These are phyloP conservation scores for Mesoligia furuncula DNA, from an alignment of 2,888 invertebrate species.

Conservation along the genomic window DNA sequence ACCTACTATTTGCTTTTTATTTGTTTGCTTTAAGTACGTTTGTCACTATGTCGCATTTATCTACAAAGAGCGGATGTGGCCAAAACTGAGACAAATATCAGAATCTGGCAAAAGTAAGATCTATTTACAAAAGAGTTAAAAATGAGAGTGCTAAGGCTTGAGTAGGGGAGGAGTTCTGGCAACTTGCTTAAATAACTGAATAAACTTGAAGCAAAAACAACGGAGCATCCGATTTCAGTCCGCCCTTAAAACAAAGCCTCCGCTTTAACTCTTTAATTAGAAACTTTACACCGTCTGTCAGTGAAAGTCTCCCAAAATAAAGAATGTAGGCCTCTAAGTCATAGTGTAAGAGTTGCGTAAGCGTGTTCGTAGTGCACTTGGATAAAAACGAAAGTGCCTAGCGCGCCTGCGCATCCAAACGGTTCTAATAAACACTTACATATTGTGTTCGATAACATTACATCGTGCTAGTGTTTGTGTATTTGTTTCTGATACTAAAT, in stretches of 20 bases:
- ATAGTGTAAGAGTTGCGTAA: conserved; percentile 59
- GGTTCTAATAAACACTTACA: conserved; percentile 56
- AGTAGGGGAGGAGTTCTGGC: conserved; percentile 9
- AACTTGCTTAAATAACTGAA: conserved; percentile 28
- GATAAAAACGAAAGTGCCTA: conserved; percentile 66
- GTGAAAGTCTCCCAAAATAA: conserved; percentile 62
- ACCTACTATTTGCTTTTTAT: conserved; percentile 24
- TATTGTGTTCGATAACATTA: conserved; percentile 57
- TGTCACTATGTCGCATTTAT: background rate
- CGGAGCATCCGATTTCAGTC: conserved; percentile 31
- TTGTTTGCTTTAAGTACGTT: conserved; percentile 1
- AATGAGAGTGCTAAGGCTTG: conserved; percentile 2
- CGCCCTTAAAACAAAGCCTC: conserved; percentile 36
- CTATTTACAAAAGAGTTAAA: conserved; percentile 20
- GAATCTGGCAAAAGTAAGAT: conserved; percentile 19
- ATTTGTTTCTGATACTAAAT: conserved; percentile 19
- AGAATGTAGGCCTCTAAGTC: conserved; percentile 56
- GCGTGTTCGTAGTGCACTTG: conserved; percentile 42
- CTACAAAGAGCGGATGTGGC: conserved; percentile 3
- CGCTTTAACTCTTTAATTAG: conserved; percentile 49
- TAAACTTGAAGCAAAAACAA: conserved; percentile 38
- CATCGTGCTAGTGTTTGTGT: conserved; percentile 30
- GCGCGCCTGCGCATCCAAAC: conserved; percentile 65
- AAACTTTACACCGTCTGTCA: conserved; percentile 52
- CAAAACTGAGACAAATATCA: conserved; percentile 3